Percentiles rank a stretch among this genome's conserved stretches.
Evolutionary conservation across 1,140 invertebrate species (phyloP).

Genomic region (Drosophila mauritiana): DNA sequence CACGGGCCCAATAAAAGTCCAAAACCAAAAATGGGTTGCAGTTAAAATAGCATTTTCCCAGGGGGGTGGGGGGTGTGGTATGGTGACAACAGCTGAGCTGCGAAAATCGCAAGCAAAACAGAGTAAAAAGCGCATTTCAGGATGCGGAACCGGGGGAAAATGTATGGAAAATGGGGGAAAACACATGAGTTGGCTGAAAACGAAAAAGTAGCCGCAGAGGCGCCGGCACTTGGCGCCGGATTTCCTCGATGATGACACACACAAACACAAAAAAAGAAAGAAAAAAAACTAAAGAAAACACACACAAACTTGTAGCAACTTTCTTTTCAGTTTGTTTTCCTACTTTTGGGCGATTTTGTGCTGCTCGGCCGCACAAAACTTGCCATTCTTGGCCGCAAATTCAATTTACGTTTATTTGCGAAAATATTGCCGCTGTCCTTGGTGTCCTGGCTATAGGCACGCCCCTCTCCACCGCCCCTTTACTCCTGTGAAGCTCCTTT

Average conservation of each 20-base stretch:
- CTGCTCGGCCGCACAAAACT: conserved; percentile 30
- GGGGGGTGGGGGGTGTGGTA: conserved; percentile 10
- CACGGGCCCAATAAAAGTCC: conserved; percentile 35
- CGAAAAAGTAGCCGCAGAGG: conserved; percentile 42
- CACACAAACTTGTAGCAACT: conserved; percentile 30
- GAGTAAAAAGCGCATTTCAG: conserved; percentile 44
- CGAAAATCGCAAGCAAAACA: conserved; percentile 72
- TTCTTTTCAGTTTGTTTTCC: conserved; percentile 41
- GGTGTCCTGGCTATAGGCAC: conserved; percentile 4
- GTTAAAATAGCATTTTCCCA: conserved; percentile 47
- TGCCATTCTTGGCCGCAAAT: conserved; percentile 48
- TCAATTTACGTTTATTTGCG: conserved; percentile 68
- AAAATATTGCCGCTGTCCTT: conserved; percentile 44
- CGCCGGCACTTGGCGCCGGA: conserved; percentile 58
- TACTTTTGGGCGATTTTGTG: conserved; percentile 28
- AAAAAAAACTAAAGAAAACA: background rate
- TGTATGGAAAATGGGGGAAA: background rate
- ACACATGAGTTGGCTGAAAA: conserved; percentile 42
- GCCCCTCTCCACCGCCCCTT: background rate
- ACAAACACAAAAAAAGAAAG: conserved; percentile 2
- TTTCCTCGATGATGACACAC: conserved; percentile 43
- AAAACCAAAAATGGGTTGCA: conserved; percentile 24
- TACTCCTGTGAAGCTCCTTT: background rate
- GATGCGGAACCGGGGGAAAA: background rate
- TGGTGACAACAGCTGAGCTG: conserved; percentile 48